Evolutionary conservation across 53 echinoderm and acorn worm genomes (phyloP), one percentile per base, ranked within the genome.

Genomic region (Zoroaster sp.): DNA sequence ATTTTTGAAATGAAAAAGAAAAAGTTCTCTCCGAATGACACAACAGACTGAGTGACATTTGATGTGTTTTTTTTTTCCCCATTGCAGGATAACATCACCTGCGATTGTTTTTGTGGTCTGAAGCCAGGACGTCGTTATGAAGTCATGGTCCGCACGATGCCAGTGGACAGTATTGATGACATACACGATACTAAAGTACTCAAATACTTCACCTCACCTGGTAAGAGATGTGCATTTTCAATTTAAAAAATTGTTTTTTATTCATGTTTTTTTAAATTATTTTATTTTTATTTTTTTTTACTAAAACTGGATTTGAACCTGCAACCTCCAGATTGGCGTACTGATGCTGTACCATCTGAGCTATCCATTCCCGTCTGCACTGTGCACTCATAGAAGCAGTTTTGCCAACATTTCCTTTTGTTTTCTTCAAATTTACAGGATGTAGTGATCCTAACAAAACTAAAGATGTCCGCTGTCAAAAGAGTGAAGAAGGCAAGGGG

Each of bases 101-200:
- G 1, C 43, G 45, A 77, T 68, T 88, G 88, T 68, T 88, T 88
- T 21, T 88, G 88, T 31, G 88, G 88, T 14, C 32, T 88, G 43
- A 88, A 77, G 38, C 88, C 88, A 14, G 39, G 69, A 4, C 20
- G 8, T 33, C 0, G 0, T 5, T 88, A 88, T 68, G 0, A 4
- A 17, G 43, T 77, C 40, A 21, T 14, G 15, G 47, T 88, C 3
- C 77, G 77, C 31, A 77, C 77, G 44, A 47, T 88, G 67, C 88
- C 88, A 18, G 88, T 88, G 34, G 88, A 88, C 28, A 33, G 14
- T 5, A 35, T 6, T 0, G 72, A 41, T 46, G 51, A 1, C 5
- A n/a, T 8, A 1, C 72, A 78, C 46, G 14, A 31, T 14, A 78
- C 78, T 4, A 36, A 30, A 23, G 13, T 4, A 30, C 0, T 2